Evolutionary conservation across 2,888 invertebrate species (phyloP), one percentile per base, ranked within the genome.

Genomic region (Argyresthia goedartella): DNA sequence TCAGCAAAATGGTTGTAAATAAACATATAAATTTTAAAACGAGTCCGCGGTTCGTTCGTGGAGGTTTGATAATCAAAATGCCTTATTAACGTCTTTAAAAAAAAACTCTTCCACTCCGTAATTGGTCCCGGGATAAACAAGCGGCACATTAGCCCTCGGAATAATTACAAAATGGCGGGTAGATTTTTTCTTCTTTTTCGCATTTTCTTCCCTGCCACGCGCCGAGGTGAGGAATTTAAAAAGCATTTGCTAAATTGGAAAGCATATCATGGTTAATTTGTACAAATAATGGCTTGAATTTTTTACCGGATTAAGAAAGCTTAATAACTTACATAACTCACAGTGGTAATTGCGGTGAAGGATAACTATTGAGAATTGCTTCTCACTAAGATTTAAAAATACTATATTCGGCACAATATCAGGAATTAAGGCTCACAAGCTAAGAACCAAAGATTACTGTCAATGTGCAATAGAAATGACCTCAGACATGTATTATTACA

Each of bases 41-140:
- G 25, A 25, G 3, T 63, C 14, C 8, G 44, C 14, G 65, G 62
- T 63, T 63, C 64, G 66, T 64, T 67, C 72, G 80, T 85, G 73
- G 82, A 84, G 82, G 73, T 78, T 85, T 81, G 78, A 85, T 81
- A 73, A 70, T 61, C 67, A 64, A 67, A 76, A 74, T 60, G 75
- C 71, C 63, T 64, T 63, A 63, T 66, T 69, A 66, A 69, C 72
- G 66, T 69, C 65, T 71, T 81, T 78, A 80, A 78, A 73, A 63
- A 49, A 66, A 79, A 77, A 76, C 72, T 74, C 75, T 75, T 78
- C 75, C 76, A 76, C 69, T 72, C 77, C 80, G 81, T 85, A 86
- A 85, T 86, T 86, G 82, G 82, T 77, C 76, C 68, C 74, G 78
- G 82, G 77, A 82, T 82, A 84, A 85, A 81, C 84, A 82, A 81